phyloP scores from a whole-genome alignment of 2,888 invertebrate genomes.

The Conomelus anceps region DNA sequence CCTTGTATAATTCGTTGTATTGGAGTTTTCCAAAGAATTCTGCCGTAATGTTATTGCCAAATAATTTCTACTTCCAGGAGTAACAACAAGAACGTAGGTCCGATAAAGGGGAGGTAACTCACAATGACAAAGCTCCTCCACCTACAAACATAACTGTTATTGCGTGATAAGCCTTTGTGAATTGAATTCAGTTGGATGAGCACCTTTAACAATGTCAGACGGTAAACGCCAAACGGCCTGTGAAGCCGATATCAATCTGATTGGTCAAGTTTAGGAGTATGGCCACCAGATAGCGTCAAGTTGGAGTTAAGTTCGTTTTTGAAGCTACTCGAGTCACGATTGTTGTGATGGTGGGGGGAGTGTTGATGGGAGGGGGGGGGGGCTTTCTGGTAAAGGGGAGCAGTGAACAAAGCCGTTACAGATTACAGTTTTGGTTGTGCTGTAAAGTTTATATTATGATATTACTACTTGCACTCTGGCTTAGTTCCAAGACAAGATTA shows the following conservation, averaged over 20 bases:
- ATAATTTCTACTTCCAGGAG: not conserved
- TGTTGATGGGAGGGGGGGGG: not conserved
- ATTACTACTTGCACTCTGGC: not conserved
- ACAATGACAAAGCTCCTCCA: not conserved
- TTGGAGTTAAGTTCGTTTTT: not conserved
- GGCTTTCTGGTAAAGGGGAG: not conserved
- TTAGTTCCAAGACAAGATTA: not conserved
- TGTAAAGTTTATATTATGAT: not conserved
- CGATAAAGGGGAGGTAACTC: not conserved
- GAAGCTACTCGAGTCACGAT: not conserved
- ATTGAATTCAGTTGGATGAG: not conserved
- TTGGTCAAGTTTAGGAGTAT: not conserved
- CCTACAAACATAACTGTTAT: not conserved
- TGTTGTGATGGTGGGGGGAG: too few relatives aligned
- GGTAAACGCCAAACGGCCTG: not conserved
- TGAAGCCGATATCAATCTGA: not conserved
- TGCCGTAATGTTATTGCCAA: too few relatives aligned
- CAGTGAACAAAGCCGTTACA: not conserved
- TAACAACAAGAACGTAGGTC: not conserved
- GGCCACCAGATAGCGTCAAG: not conserved
- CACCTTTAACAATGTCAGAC: not conserved
- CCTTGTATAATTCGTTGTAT: too few relatives aligned
- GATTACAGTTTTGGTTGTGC: not conserved
- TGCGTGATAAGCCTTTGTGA: not conserved
- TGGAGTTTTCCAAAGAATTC: too few relatives aligned